Evolutionary conservation across 2,888 invertebrate species (phyloP).

Genomic region (Diarsia brunnea): DNA sequence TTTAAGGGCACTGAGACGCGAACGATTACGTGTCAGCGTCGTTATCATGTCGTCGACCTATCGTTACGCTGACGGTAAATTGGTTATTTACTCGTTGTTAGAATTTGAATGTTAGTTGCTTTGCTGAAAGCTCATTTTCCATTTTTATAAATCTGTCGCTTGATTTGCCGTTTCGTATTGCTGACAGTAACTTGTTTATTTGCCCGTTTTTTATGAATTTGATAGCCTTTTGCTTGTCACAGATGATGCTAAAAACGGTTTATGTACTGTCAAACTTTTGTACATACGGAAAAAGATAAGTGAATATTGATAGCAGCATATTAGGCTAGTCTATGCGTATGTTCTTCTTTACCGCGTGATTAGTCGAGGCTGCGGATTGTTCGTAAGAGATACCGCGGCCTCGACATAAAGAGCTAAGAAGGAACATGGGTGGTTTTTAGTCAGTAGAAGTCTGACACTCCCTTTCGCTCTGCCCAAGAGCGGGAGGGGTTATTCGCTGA

Average conservation of each 20-base stretch:
- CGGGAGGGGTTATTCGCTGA: no score
- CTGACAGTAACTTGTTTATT: slow-evolving; percentile 31
- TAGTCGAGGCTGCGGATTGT: no score
- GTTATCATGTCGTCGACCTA: slow-evolving; percentile 45
- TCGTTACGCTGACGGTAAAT: slow-evolving; percentile 37
- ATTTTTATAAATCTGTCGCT: neutral
- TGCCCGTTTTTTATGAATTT: slow-evolving; percentile 8
- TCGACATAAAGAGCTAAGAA: no score
- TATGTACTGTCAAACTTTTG: neutral
- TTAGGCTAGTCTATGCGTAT: no score
- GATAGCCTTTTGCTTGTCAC: neutral
- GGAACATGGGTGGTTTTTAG: no score
- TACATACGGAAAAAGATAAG: neutral
- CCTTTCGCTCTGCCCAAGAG: no score
- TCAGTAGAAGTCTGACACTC: no score
- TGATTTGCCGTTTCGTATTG: slow-evolving; percentile 35
- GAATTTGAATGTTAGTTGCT: neutral
- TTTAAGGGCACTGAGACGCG: slow-evolving; percentile 63
- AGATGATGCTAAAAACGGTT: neutral
- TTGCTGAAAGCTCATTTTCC: neutral
- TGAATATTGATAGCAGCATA: neutral
- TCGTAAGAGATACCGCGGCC: no score
- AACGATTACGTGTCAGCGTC: slow-evolving; percentile 55
- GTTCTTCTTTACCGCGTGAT: no score
- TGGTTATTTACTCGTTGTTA: slow-evolving; percentile 18